These are phyloP conservation scores for Mus caroli DNA, from an alignment of 2,797 vertebrate genomes.

Conservation along the genomic window DNA sequence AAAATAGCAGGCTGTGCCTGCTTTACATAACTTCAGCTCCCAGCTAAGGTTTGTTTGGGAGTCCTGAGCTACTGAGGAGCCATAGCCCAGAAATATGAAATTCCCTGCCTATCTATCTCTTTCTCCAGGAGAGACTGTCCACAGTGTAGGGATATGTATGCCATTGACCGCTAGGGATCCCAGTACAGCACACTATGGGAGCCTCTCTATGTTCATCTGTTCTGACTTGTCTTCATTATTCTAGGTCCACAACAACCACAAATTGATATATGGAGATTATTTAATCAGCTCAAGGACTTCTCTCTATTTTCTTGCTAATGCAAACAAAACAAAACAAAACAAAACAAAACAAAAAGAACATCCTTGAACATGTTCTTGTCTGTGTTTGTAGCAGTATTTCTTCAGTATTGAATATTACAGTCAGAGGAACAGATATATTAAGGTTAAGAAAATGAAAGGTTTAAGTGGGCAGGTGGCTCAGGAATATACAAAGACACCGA, in stretches of 20 bases:
- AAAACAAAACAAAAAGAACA: background rate
- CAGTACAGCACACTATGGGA: background rate
- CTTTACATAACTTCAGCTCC: background rate
- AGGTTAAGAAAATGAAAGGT: background rate
- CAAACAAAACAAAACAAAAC: background rate
- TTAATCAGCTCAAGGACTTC: background rate
- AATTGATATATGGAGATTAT: background rate
- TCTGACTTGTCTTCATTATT: too few species aligned
- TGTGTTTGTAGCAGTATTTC: background rate
- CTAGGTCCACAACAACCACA: background rate
- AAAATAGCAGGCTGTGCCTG: background rate
- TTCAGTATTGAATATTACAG: background rate
- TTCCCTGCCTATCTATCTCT: background rate
- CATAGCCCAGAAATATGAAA: background rate
- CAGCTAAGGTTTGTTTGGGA: background rate
- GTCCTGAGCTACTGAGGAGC: background rate
- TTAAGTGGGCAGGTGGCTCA: background rate
- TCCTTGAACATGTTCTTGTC: background rate
- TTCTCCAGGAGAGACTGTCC: background rate
- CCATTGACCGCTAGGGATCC: background rate
- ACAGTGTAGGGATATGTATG: background rate
- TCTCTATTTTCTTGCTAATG: background rate
- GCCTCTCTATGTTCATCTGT: background rate
- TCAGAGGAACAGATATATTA: background rate
- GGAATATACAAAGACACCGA: background rate